Evolutionary conservation across 2,797 vertebrate species (phyloP), one percentile per base, ranked within the genome.

Genomic region (Neosilurus hyrtlii): DNA sequence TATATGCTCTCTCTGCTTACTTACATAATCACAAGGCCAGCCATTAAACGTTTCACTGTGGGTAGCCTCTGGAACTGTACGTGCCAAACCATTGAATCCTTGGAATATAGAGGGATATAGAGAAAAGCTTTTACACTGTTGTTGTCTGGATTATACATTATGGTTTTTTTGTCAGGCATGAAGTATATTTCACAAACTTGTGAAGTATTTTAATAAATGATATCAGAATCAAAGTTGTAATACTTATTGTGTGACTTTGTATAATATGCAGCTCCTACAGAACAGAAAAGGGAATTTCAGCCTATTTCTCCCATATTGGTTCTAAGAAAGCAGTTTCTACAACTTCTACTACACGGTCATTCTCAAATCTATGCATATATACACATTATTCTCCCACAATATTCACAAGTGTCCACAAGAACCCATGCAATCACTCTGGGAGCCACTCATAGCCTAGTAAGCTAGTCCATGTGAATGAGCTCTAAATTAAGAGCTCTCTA

Each of bases 401-500:
- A 84, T 87, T 86, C 72, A 85, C 63, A 83, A 88, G 86, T 81
- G 86, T 75, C 63, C 49, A 85, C 30, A 81, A 89, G 82, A 86
- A 74, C 57, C 82, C 12, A 62, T 80, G 83, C 90, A 92, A 92
- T 92, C 86, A 92, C 90, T 87, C 87, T 83, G 81, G 59, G 83
- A 86, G 84, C 84, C 85, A 88, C 88, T 91, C 79, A 56, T 70
- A 85, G 80, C 37, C 80, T 86, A 79, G 37, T 85, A 87, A 70
- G 79, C 79, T 65, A 84, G 88, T 84, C 87, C 73, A 43, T 88
- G 82, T 84, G 51, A 83, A 90, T 88, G 89, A 87, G 81, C 54
- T 88, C 70, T 79, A 87, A 91, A 92, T 91, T 89, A 93, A 91
- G 90, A 90, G 88, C 88, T 79, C 88, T 89, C 84, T 66, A 83